Evolutionary conservation across 2,888 invertebrate species (phyloP).

Genomic region (Drosophila heteroneura): DNA sequence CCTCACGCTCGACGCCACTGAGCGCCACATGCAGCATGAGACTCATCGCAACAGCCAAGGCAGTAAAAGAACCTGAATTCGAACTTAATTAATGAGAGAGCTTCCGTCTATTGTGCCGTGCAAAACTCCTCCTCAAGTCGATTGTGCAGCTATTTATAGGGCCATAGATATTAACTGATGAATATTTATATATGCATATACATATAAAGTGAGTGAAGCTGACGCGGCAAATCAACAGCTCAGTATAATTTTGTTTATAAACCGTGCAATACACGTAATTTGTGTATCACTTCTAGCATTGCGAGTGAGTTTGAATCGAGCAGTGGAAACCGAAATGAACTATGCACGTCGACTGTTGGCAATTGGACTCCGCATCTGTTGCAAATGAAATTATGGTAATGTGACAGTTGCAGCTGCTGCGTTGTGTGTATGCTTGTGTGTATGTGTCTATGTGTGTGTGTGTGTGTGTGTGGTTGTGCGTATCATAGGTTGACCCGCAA

Average conservation of each 20-base stretch:
- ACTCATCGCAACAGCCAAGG: slow-evolving; percentile 20
- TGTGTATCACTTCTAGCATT: slow-evolving; percentile 40
- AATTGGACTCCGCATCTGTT: slow-evolving; percentile 63
- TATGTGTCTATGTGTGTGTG: slow-evolving; percentile 26
- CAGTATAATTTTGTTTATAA: slow-evolving; percentile 67
- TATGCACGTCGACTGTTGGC: slow-evolving; percentile 42
- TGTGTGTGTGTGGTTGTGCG: slow-evolving; percentile 18
- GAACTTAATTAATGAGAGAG: slow-evolving; percentile 74
- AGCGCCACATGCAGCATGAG: slow-evolving; percentile 24
- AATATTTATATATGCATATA: slow-evolving; percentile 62
- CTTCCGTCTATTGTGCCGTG: slow-evolving; percentile 34
- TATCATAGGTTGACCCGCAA: slow-evolving; percentile 60
- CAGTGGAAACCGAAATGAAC: slow-evolving; percentile 12
- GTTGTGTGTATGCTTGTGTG: slow-evolving; percentile 28
- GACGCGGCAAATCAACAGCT: slow-evolving; percentile 70
- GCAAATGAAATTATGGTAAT: slow-evolving; percentile 81
- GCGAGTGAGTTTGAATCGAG: background rate
- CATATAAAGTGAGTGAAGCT: slow-evolving; percentile 32
- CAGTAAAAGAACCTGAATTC: slow-evolving; percentile 27
- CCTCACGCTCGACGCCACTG: slow-evolving; percentile 10
- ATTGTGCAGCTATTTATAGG: slow-evolving; percentile 56
- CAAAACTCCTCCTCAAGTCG: background rate
- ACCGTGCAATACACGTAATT: slow-evolving; percentile 58
- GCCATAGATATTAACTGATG: slow-evolving; percentile 60
- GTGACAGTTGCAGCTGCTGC: slow-evolving; percentile 62